Percentiles rank a stretch among this genome's conserved stretches.
Evolutionary conservation across 1,140 invertebrate species (phyloP).

Genomic region (Drosophila nigrodunni): DNA sequence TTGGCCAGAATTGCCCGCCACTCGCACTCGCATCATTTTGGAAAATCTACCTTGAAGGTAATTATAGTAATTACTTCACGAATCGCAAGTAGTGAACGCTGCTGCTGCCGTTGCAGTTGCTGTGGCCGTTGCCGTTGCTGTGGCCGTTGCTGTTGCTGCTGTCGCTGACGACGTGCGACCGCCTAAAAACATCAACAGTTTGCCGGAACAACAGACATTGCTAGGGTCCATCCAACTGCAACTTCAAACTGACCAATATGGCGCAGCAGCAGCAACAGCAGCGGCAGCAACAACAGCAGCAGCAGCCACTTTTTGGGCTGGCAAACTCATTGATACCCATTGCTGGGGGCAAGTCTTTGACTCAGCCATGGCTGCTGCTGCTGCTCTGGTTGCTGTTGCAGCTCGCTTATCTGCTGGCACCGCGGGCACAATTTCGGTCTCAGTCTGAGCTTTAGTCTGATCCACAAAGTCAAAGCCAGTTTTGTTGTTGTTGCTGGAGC

Average conservation of each 20-base stretch:
- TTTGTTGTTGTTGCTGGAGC: constrained; percentile 39
- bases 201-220: constrained; percentile 48
- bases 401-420: constrained; percentile 58
- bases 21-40: constrained; percentile 80
- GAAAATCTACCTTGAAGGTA: constrained; percentile 85
- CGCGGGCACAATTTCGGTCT: constrained; percentile 41
- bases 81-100: constrained; percentile 82
- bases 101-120: constrained; percentile 40
- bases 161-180: constrained; percentile 82
- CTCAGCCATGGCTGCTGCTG: constrained; percentile 64
- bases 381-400: constrained; percentile 27
- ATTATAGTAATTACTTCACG: constrained; percentile 85
- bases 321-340: constrained; percentile 76
- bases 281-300: no score
- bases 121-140: constrained; percentile 33
- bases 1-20: constrained; percentile 29
- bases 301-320: constrained; percentile 42
- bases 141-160: constrained; percentile 41
- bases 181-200: constrained; percentile 84
- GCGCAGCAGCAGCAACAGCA: constrained; percentile 34
- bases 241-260: constrained; percentile 54
- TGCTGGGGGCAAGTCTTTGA: constrained; percentile 44
- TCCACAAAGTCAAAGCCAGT: constrained; percentile 26
- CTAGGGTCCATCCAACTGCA: constrained; percentile 31
- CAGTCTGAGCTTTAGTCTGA: constrained; percentile 34